These are phyloP conservation scores for Falco naumanni DNA, from an alignment of 2,797 vertebrate genomes.

Conservation along the genomic window DNA sequence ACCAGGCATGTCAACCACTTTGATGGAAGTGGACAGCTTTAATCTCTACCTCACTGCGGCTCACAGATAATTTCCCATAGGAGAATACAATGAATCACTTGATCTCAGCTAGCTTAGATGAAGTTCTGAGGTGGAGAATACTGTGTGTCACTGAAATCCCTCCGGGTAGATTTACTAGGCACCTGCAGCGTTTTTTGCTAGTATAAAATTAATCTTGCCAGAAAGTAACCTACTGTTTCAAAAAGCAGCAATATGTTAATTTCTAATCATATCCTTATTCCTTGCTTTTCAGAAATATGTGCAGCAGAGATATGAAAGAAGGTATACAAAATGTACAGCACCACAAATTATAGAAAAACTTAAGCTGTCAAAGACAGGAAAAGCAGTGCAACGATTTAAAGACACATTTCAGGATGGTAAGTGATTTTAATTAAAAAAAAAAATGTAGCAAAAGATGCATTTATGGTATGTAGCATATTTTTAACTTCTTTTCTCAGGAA, in stretches of 20 bases:
- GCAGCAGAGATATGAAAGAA: not conserved
- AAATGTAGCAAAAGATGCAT: not conserved
- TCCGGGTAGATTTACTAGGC: not conserved
- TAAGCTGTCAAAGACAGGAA: not conserved
- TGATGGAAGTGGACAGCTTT: not conserved
- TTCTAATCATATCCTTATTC: not conserved
- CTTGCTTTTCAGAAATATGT: not conserved
- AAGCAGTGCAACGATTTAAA: not conserved
- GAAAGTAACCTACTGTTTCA: not conserved
- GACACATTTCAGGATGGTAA: not conserved
- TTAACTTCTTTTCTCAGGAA: not conserved
- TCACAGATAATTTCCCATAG: constrained; percentile 25
- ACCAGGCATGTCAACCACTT: not conserved
- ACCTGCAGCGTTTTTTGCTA: not conserved
- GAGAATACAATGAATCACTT: constrained; percentile 18
- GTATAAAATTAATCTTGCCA: not conserved
- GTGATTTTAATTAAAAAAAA: not conserved
- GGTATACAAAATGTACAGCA: not conserved
- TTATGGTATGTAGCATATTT: not conserved
- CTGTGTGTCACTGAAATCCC: not conserved
- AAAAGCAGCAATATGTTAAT: constrained; percentile 1
- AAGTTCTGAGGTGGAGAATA: constrained; percentile 9
- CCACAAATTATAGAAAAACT: not conserved
- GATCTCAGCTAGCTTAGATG: not conserved
- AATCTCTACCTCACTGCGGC: constrained; percentile 4